Evolutionary conservation across 1,140 invertebrate genomes (phyloP).

Genomic region (Pomacea maculata): DNA sequence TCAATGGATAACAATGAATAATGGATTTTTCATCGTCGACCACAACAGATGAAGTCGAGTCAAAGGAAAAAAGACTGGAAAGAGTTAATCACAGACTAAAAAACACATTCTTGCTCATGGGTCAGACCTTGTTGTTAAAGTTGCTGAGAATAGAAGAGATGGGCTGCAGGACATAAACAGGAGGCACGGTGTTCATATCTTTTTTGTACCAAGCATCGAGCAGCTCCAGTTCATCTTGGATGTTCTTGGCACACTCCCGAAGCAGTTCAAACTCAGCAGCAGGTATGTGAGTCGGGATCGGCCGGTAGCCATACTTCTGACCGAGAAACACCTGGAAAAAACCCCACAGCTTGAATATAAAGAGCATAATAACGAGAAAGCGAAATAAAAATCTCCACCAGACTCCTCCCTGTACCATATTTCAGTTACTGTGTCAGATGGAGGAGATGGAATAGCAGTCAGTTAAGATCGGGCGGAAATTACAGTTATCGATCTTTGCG

Average conservation of each 20-base stretch:
- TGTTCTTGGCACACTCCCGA: slow-evolving; percentile 79
- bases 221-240: slow-evolving; percentile 79
- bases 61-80: no score
- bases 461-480: background rate
- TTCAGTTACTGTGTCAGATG: background rate
- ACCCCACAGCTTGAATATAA: background rate
- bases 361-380: background rate
- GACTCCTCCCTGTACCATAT: background rate
- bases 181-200: slow-evolving; percentile 91
- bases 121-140: slow-evolving; percentile 93
- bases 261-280: slow-evolving; percentile 89
- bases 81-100: no score
- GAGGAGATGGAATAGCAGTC: background rate
- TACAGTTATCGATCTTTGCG: background rate
- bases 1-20: no score
- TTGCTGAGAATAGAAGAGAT: slow-evolving; percentile 97
- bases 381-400: background rate
- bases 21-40: no score
- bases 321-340: slow-evolving; percentile 85
- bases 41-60: no score
- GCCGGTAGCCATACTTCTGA: slow-evolving; percentile 97
- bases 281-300: slow-evolving; percentile 94
- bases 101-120: no score
- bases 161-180: slow-evolving; percentile 92
- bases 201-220: slow-evolving; percentile 96